Evolutionary conservation across 2,113 vertebrate species (phyloP).

Genomic region (Budorcas taxicolor): DNA sequence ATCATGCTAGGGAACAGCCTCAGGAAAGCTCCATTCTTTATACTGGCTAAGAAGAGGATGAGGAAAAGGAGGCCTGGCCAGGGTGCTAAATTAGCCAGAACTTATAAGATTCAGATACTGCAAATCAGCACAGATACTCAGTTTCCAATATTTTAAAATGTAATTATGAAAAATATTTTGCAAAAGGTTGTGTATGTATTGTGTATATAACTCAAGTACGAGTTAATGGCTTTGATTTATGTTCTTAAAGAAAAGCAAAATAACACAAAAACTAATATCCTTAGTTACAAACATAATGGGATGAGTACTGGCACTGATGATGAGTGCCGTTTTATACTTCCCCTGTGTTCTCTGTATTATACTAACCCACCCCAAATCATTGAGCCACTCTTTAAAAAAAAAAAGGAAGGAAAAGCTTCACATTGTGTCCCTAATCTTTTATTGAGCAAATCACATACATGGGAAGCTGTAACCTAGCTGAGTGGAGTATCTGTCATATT

Average conservation of each 20-base stretch:
- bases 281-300: constrained; percentile 46
- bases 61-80: background rate
- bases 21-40: background rate
- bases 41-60: background rate
- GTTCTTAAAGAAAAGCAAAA: constrained; percentile 59
- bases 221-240: constrained; percentile 71
- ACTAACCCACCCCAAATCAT: background rate
- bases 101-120: background rate
- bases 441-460: background rate
- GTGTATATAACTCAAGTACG: constrained; percentile 79
- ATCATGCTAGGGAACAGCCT: background rate
- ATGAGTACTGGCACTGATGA: background rate
- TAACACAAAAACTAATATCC: constrained; percentile 39
- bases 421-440: background rate
- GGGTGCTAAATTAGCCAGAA: background rate
- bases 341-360: background rate
- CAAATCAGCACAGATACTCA: constrained; percentile 46
- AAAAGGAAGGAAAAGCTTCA: background rate
- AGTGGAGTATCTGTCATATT: background rate
- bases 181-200: constrained; percentile 75
- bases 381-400: constrained; percentile 32
- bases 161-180: constrained; percentile 67
- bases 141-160: constrained; percentile 71
- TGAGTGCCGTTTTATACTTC: background rate
- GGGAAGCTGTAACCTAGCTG: background rate